phyloP scores from a whole-genome alignment of 30 jellyfish, hydroid and myxozoan species.

The Chrysaora quinquecirrha region DNA sequence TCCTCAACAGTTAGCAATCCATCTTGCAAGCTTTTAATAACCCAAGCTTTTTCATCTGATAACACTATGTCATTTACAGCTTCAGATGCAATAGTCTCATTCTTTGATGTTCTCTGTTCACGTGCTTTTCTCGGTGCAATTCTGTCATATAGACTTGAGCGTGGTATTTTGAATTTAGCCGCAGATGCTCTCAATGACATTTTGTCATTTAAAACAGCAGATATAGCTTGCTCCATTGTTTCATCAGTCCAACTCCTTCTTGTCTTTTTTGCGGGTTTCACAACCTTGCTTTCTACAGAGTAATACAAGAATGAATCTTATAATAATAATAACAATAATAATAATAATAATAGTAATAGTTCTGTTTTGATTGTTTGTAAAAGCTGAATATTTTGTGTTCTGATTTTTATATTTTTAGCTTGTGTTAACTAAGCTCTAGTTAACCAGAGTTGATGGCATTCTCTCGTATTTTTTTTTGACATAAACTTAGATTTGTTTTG shows the following conservation, averaged over 20 bases:
- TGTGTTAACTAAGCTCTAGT: too few relatives aligned
- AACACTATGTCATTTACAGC: not conserved
- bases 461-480: too few relatives aligned
- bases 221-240: constrained; percentile 27
- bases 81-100: not conserved
- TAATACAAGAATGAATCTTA: too few relatives aligned
- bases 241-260: constrained; percentile 33
- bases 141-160: constrained; percentile 45
- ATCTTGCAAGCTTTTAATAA: not conserved
- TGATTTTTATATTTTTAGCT: too few relatives aligned
- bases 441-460: too few relatives aligned
- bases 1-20: not conserved
- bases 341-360: too few relatives aligned
- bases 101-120: not conserved
- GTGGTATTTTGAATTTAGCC: constrained; percentile 7
- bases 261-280: too few relatives aligned
- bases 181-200: constrained; percentile 33
- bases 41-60: not conserved
- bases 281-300: too few relatives aligned
- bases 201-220: constrained; percentile 9
- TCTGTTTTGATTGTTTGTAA: too few relatives aligned
- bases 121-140: not conserved
- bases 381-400: too few relatives aligned
- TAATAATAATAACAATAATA: too few relatives aligned
- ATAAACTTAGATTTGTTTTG: too few relatives aligned